Percentiles rank a stretch among this genome's conserved stretches.
phyloP scores from a whole-genome alignment of 2,113 vertebrate genomes.

The Phalacrocorax brasilianus region DNA sequence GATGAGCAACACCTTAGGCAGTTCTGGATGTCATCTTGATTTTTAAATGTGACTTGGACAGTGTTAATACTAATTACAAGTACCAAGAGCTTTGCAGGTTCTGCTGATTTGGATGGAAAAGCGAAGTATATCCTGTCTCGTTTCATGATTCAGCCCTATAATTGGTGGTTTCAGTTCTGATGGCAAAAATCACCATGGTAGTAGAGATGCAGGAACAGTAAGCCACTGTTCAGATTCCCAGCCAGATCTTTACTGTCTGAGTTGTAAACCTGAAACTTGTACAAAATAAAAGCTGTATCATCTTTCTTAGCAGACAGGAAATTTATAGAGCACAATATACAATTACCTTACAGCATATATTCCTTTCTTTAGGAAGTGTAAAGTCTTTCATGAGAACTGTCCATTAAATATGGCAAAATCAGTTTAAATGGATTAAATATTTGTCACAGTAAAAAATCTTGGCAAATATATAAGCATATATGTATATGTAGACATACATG shows the following conservation, averaged over 20 bases:
- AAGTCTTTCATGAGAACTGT: not conserved
- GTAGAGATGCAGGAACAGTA: not conserved
- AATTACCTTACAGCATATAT: not conserved
- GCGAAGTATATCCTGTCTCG: not conserved
- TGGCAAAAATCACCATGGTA: conserved; percentile 13
- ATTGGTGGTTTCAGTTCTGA: not conserved
- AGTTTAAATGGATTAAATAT: not conserved
- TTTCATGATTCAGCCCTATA: not conserved
- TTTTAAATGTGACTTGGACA: not conserved
- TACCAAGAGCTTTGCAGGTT: not conserved
- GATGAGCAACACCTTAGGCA: not conserved
- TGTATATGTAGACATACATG: not conserved
- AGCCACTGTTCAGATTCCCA: not conserved
- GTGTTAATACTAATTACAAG: not conserved
- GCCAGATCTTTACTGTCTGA: not conserved
- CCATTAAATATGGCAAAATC: not conserved
- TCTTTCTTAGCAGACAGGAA: not conserved
- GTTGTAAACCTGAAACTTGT: not conserved
- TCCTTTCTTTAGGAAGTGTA: not conserved
- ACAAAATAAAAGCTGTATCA: not conserved
- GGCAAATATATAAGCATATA: not conserved
- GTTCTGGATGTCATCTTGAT: not conserved
- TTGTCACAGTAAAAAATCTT: not conserved
- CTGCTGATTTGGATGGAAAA: not conserved
- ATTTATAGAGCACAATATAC: not conserved